Base-by-base conservation (phyloP, 2,797 vertebrate species). In the Falco naumanni region DNA sequence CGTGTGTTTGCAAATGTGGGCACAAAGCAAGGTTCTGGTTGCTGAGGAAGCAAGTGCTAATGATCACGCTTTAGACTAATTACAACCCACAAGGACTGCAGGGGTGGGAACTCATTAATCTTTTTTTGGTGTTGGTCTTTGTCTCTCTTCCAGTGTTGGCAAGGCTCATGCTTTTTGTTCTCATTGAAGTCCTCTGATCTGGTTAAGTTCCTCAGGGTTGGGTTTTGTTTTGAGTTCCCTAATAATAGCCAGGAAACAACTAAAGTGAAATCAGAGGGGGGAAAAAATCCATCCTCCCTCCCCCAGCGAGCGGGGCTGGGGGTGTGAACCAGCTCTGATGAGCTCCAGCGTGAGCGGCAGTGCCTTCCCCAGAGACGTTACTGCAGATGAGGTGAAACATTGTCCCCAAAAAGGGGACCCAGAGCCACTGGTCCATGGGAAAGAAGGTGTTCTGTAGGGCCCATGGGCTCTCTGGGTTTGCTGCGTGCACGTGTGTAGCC, bases 21-120 rank as follows among this genome's bases (percentile, higher is more conserved):
- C 87, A 90, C 78, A 90, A 90, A 90, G 39, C 8, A 10, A 79
- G 64, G 79, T 50, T 90, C 87, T 80, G 65, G 57, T 7, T 84
- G 82, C 93, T 84, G 89, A 94, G 77, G 79, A 84, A 81, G 82
- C 59, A 39, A 69, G 87, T 34, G 84, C 90, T 94, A 85, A 94
- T 63, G 57, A 72, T 51, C 28, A 5, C 76, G 53, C 71, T 96
- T 87, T 61, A 96, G 90, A 51, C 82, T 89, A 93, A 96, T 96
- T 94, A 50, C 51, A 85, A 48, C 77, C 70, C 85, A 51, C 77
- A 76, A 66, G 72, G 81, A 68, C 68, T 39, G 72, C 81, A 86
- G 63, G 77, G 71, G 51, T 91, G 84, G 84, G 90, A 95, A 77
- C 75, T 87, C 88, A 71, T 94, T 82, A 77, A 48, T 72, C 72